A percentile compares a stretch with the other conserved stretches of the same genome.
phyloP scores from a whole-genome alignment of 2,888 invertebrate genomes.

The Stenchaetothrips biformis region DNA sequence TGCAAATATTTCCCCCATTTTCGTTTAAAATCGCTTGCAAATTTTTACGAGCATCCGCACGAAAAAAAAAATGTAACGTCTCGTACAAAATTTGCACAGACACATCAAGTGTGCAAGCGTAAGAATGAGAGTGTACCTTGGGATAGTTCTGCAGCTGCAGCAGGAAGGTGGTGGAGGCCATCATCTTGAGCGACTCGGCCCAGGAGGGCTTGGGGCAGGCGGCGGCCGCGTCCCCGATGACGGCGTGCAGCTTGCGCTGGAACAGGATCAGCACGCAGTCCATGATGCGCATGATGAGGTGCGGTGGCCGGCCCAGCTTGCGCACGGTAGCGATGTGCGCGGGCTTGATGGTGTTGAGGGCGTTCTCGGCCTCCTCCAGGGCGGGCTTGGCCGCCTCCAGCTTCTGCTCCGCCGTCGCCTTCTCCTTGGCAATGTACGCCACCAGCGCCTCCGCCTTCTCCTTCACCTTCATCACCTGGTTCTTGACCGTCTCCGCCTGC shows the following conservation, averaged over 20 bases:
- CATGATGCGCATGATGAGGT: slow-evolving; percentile 97
- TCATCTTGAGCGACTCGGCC: slow-evolving; percentile 95
- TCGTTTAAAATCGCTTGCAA: too few species aligned
- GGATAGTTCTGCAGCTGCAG: slow-evolving; percentile 90
- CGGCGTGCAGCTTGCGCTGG: slow-evolving; percentile 78
- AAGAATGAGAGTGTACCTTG: slow-evolving; percentile 47
- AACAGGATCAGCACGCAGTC: slow-evolving; percentile 92
- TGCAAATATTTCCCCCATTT: too few species aligned
- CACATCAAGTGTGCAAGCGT: too few species aligned
- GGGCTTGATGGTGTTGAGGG: slow-evolving; percentile 92
- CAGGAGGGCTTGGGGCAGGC: slow-evolving; percentile 92
- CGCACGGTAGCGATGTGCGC: slow-evolving; percentile 93
- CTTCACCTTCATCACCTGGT: slow-evolving; percentile 92
- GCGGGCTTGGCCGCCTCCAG: slow-evolving; percentile 94
- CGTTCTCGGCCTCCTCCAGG: slow-evolving; percentile 89
- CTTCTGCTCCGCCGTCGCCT: slow-evolving; percentile 85
- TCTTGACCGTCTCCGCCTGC: slow-evolving; percentile 93
- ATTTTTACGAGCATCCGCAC: too few species aligned
- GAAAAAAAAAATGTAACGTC: too few species aligned
- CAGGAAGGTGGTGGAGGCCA: slow-evolving; percentile 91
- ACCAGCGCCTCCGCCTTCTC: slow-evolving; percentile 90
- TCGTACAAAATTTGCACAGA: too few species aligned
- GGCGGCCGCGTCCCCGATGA: slow-evolving; percentile 72
- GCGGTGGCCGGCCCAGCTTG: slow-evolving; percentile 91
- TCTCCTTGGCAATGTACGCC: slow-evolving; percentile 81